phyloP scores from a whole-genome alignment of 2,797 vertebrate genomes.

The Chaenodraco wilsoni region DNA sequence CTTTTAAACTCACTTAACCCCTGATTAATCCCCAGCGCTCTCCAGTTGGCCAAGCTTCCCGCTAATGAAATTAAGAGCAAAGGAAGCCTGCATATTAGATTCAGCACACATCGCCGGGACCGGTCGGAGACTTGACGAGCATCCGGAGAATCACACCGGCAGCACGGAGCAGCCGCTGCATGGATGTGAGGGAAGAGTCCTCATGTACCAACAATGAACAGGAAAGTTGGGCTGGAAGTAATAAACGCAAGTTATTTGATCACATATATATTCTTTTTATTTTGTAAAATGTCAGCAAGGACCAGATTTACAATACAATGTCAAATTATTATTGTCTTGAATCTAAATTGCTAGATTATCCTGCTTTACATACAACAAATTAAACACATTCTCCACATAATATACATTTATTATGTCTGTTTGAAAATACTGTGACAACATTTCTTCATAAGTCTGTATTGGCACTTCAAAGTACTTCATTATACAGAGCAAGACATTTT shows the following conservation, averaged over 20 bases:
- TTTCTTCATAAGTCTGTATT: neutral
- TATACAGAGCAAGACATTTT: neutral
- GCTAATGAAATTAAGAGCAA: conserved; percentile 76
- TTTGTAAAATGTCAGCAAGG: conserved; percentile 1
- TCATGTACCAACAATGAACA: neutral
- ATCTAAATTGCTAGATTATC: neutral
- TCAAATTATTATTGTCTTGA: neutral
- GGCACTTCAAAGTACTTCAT: neutral
- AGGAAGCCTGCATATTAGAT: conserved; percentile 59
- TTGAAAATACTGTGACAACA: neutral
- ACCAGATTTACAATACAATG: neutral
- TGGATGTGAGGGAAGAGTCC: neutral
- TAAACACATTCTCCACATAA: neutral
- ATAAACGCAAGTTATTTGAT: neutral
- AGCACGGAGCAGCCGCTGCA: neutral
- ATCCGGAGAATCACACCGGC: conserved; percentile 8
- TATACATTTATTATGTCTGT: neutral
- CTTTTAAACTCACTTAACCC: conserved; percentile 81
- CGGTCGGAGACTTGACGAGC: conserved; percentile 20
- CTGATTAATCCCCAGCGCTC: conserved; percentile 69
- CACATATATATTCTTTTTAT: conserved; percentile 3
- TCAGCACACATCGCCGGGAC: conserved; percentile 36
- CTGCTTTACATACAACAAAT: neutral
- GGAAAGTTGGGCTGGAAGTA: neutral
- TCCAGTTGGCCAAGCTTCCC: conserved; percentile 42